Base-by-base conservation (phyloP, 35 echinoderm and acorn worm species). In the Holothuria glaberrima region DNA sequence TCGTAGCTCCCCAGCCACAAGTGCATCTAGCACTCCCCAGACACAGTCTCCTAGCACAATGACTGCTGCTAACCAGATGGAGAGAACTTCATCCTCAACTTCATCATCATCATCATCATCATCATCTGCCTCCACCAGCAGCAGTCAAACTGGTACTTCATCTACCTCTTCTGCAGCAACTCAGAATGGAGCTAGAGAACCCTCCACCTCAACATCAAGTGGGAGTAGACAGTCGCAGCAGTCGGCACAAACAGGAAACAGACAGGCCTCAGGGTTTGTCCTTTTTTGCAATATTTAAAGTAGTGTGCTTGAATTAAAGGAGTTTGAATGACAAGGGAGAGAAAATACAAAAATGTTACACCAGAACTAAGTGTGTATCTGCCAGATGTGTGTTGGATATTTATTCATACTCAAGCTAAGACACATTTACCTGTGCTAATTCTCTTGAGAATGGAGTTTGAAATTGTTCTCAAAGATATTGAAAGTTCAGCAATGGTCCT, bases 21-120 rank as follows among this genome's bases (percentile, higher is more conserved):
- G 71, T 80, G 75, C 75, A 41, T 22, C 89, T 30, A 90, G 72
- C 58, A 82, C 89, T 22, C 58, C 72, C 29, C 89, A 90, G 89
- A 75, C 74, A 16, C 89, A 58, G 79, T 82, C 79, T 5, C 41
- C 36, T 7, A 82, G 79, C 48, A 58, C 79, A 36, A 59, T 48
- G 17, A 82, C 79, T 33, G 46, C 79, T 19, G 79, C 79, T 26
- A 27, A n/a, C 48, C 41, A 57, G 25, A 50, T 30, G 79, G 79
- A 28, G 24, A 57, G 48, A 18, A 33, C 28, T 20, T 48, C 79
- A 33, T 69, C 66, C 1, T 82, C 79, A 56, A 25, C 48, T 12
- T 54, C 44, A 9, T 27, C 41, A 6, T 48, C 63, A 4, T 46
- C 44, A 4, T 14, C 50, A 54, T 54, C 28, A 9, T 12, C 79